Evolutionary conservation across 2,888 invertebrate species (phyloP).

Genomic region (Camptogramma bilineatum): DNA sequence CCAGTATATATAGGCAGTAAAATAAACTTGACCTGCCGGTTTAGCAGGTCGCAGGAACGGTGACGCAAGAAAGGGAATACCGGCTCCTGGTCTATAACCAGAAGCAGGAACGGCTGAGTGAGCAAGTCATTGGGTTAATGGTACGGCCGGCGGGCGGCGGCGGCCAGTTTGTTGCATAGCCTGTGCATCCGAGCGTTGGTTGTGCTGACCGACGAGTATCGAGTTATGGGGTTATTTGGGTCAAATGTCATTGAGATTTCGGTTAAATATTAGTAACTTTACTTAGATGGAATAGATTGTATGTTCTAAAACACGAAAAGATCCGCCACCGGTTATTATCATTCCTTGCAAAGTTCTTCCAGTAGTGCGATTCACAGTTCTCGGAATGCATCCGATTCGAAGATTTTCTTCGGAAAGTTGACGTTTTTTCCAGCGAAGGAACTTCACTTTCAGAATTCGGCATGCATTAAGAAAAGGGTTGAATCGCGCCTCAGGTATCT

Average conservation of each 20-base stretch:
- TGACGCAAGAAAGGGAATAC: conserved; percentile 17
- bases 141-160: conserved; percentile 61
- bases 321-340: background rate
- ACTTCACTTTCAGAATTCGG: too few species aligned
- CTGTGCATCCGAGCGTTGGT: conserved; percentile 56
- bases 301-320: background rate
- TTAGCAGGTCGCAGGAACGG: background rate
- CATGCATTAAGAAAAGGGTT: too few species aligned
- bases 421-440: too few species aligned
- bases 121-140: conserved; percentile 80
- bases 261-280: conserved; percentile 12
- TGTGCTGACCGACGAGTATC: conserved; percentile 25
- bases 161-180: conserved; percentile 66
- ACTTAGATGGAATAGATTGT: conserved; percentile 8
- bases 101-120: conserved; percentile 68
- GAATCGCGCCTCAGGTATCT: too few species aligned
- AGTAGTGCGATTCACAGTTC: too few species aligned
- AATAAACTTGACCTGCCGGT: background rate
- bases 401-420: too few species aligned
- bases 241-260: conserved; percentile 19
- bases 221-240: conserved; percentile 31
- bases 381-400: too few species aligned
- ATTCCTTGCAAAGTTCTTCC: too few species aligned
- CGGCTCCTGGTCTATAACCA: conserved; percentile 27
- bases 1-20: background rate